These are phyloP conservation scores for Carabus problematicus DNA, from an alignment of 2,888 invertebrate genomes.

Conservation along the genomic window DNA sequence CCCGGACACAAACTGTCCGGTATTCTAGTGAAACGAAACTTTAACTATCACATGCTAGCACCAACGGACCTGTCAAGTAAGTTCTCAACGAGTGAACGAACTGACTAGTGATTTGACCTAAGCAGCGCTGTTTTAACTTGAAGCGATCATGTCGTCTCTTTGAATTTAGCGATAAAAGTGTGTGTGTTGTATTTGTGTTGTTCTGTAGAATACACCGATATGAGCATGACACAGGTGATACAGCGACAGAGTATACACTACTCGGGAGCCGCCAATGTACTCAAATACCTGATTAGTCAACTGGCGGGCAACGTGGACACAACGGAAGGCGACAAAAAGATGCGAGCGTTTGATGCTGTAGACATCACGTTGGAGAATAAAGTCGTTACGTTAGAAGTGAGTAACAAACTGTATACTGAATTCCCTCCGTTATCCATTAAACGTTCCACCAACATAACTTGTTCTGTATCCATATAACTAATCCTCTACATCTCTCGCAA, in stretches of 20 bases:
- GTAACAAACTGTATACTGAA: too few species aligned
- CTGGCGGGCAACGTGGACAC: slow-evolving; percentile 78
- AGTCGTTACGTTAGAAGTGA: slow-evolving; percentile 83
- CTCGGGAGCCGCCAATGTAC: slow-evolving; percentile 73
- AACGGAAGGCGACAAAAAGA: slow-evolving; percentile 72
- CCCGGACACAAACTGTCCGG: slow-evolving; percentile 86
- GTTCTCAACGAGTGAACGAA: slow-evolving; percentile 48
- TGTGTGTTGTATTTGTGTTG: not conserved
- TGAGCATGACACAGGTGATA: slow-evolving; percentile 90
- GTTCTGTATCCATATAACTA: too few species aligned
- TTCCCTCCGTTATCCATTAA: too few species aligned
- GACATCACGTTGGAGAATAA: slow-evolving; percentile 82
- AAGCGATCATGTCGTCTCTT: not conserved
- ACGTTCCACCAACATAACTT: too few species aligned
- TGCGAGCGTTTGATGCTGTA: slow-evolving; percentile 83
- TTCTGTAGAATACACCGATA: slow-evolving; percentile 87
- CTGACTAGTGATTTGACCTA: too few species aligned
- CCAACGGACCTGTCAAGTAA: slow-evolving; percentile 89
- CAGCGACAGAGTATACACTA: slow-evolving; percentile 93
- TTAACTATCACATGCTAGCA: slow-evolving; percentile 95
- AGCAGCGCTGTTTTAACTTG: too few species aligned
- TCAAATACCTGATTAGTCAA: slow-evolving; percentile 79
- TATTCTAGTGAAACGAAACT: slow-evolving; percentile 94
- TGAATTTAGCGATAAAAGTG: not conserved
- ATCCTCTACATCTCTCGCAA: too few species aligned